Evolutionary conservation across 1,140 invertebrate genomes (phyloP).

Genomic region (Lepidurus apus): DNA sequence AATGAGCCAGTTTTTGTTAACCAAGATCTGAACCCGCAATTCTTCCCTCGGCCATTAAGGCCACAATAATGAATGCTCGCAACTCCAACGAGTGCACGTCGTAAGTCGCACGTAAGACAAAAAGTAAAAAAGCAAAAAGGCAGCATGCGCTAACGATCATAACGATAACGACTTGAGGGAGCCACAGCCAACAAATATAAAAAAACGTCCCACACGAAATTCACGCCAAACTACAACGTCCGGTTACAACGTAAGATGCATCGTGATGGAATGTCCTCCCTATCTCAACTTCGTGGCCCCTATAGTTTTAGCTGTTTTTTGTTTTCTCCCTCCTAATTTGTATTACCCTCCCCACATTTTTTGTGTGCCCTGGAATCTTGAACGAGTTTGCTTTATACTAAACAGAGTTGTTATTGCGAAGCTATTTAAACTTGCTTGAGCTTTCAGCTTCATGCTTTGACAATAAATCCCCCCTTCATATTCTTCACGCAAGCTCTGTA

Average conservation of each 20-base stretch:
- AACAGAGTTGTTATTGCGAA: neutral
- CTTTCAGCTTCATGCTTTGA: neutral
- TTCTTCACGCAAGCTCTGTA: neutral
- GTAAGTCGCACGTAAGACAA: neutral
- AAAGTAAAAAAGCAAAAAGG: neutral
- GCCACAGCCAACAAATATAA: neutral
- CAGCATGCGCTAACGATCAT: constrained; percentile 17
- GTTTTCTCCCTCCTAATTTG: neutral
- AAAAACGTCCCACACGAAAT: constrained; percentile 6
- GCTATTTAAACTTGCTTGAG: neutral
- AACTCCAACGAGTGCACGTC: neutral
- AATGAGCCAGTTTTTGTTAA: neutral
- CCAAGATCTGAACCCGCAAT: neutral
- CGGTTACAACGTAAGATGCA: constrained; percentile 13
- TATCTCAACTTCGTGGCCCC: neutral
- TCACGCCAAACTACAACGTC: constrained; percentile 9
- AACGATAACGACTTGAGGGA: constrained; percentile 2
- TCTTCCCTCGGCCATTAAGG: neutral
- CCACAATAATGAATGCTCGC: neutral
- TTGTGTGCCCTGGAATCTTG: neutral
- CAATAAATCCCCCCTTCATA: constrained; percentile 4
- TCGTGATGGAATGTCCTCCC: neutral
- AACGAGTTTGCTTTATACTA: constrained; percentile 7
- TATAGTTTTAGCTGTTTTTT: neutral
- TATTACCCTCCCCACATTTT: neutral